Conservation (phyloP, 2,113 vertebrate species). For the Peromyscus leucopus region DNA sequence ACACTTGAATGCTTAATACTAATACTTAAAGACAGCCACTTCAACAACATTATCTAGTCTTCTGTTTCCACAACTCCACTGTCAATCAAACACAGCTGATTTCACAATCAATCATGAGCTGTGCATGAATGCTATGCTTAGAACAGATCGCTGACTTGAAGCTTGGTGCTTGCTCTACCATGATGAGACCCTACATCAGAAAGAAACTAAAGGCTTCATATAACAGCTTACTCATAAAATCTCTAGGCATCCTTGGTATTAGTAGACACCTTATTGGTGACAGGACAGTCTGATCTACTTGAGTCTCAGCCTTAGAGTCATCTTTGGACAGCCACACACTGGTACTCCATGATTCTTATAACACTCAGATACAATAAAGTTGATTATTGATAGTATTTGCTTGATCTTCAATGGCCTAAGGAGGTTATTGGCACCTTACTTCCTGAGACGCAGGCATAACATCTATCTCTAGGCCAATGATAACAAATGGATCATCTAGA, state of each 20-base stretch:
- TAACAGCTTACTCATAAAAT: background rate
- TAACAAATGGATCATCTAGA: background rate
- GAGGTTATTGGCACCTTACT: background rate
- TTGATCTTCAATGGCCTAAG: background rate
- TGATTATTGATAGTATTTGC: background rate
- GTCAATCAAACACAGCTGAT: background rate
- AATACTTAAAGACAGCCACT: background rate
- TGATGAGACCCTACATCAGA: background rate
- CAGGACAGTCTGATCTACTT: background rate
- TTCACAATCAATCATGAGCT: background rate
- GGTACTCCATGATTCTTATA: background rate
- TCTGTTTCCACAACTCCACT: background rate
- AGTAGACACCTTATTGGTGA: background rate
- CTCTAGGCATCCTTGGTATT: background rate
- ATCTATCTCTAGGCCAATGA: background rate
- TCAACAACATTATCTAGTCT: background rate
- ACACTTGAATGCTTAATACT: background rate
- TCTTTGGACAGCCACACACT: background rate
- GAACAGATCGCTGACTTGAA: background rate
- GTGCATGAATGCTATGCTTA: too few relatives aligned
- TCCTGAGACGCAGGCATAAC: background rate
- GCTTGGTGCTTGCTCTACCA: too few relatives aligned
- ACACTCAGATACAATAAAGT: background rate
- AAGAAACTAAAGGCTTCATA: background rate
- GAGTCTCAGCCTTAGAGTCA: background rate